Evolutionary conservation across 2,797 vertebrate species (phyloP).

Genomic region (Delichon dasypus): DNA sequence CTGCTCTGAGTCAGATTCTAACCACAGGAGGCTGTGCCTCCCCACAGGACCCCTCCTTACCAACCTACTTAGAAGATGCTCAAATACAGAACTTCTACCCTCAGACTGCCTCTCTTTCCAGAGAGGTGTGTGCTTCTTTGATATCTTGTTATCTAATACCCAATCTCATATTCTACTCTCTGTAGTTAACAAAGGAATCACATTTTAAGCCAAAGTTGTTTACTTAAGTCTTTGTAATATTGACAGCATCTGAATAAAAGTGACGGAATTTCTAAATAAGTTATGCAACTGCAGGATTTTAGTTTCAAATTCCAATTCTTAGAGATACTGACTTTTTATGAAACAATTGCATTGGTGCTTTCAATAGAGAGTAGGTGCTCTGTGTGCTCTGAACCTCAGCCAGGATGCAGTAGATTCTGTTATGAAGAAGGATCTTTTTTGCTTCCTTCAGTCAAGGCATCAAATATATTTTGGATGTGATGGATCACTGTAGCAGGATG

Average conservation of each 20-base stretch:
- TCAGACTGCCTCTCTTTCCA: background rate
- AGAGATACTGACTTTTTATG: background rate
- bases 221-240: background rate
- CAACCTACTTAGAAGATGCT: background rate
- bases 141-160: constrained; percentile 8
- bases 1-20: background rate
- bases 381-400: background rate
- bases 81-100: background rate
- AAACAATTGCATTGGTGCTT: background rate
- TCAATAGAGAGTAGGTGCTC: background rate
- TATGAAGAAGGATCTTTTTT: background rate
- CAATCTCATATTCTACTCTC: background rate
- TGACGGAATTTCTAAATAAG: background rate
- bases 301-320: background rate
- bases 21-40: background rate
- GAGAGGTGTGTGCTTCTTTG: background rate
- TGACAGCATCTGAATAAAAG: background rate
- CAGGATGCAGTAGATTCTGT: background rate
- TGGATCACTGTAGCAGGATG: background rate
- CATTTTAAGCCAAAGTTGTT: background rate
- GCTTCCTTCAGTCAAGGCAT: background rate
- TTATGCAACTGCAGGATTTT: constrained; percentile 22
- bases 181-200: background rate
- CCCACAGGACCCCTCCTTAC: background rate
- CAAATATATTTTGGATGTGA: background rate